Base-by-base conservation (phyloP, 2,797 vertebrate species). In the Tolypeutes matacus region DNA sequence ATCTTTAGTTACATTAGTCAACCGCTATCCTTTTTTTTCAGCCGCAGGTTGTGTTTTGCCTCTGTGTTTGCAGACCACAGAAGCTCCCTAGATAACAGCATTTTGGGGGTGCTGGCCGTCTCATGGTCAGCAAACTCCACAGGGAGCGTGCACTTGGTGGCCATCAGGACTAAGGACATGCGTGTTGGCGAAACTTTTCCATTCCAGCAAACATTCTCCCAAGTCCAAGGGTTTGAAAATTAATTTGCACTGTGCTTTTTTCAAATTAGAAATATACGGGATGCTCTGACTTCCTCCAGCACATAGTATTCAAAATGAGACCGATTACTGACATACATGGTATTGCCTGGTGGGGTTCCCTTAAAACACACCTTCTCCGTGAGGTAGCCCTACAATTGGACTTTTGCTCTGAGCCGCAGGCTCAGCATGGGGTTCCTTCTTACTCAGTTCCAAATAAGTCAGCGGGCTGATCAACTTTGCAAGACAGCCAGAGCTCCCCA, bases 221-320 rank as follows among this genome's bases (percentile, higher is more conserved):
- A 72, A 9, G 18, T 56, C 25, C 51, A 51, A 89, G 21, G 12
- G 23, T 86, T 51, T 93, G 62, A 92, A 67, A 90, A 84, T 87
- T 53, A 84, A 92, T 64, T 75, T 88, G 36, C 58, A 94, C 5
- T 42, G 85, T 5, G 34, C 29, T 65, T 39, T 34, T 93, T 85
- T 95, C 89, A 88, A 65, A 75, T 91, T 67, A 78, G 75, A 94
- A 91, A 46, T 84, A 86, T 13, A 84, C 58, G 58, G n/a, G 75
- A 83, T 93, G 29, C 14, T 78, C 46, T 8, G 21, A 91, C 51
- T 42, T 64, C n/a, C n/a, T 77, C 3, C 72, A 49, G 2, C 31
- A 53, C 20, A 21, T 2, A 77, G n/a, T 65, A 75, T 91, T 89
- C 53, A 62, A 76, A 83, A 75, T 11, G 72, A 58, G 70, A 64